Conservation (phyloP, 2,113 vertebrate species). For the Indri indri region DNA sequence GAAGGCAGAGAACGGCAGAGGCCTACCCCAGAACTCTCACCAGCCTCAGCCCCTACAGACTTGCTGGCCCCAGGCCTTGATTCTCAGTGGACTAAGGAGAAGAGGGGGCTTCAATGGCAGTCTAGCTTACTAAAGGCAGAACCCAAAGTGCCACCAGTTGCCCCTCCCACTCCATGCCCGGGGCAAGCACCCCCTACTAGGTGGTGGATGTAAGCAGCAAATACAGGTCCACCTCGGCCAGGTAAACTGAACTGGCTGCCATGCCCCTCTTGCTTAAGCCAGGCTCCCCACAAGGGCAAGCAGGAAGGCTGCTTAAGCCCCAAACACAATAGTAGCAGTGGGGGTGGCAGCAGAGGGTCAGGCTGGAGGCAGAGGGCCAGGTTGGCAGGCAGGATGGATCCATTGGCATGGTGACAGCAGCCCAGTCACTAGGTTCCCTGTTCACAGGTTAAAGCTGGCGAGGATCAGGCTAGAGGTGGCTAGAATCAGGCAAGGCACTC, state of each 20-base stretch:
- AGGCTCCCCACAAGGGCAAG: background rate
- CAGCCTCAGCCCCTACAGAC: background rate
- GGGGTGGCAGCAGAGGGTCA: background rate
- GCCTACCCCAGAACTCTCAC: background rate
- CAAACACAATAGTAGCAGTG: background rate
- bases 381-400: background rate
- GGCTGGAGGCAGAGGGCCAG: background rate
- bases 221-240: background rate
- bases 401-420: background rate
- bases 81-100: background rate
- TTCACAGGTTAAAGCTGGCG: background rate
- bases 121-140: background rate
- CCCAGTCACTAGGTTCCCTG: background rate
- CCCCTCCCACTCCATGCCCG: background rate
- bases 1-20: background rate
- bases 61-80: background rate
- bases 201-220: background rate
- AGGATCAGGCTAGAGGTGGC: background rate
- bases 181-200: background rate
- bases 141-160: background rate
- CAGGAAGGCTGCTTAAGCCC: constrained; percentile 4
- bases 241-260: background rate
- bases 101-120: background rate
- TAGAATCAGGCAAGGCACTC: background rate
- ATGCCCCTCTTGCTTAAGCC: background rate